phyloP scores from a whole-genome alignment of 2,113 vertebrate genomes.

The Motacilla tschutschensis region DNA sequence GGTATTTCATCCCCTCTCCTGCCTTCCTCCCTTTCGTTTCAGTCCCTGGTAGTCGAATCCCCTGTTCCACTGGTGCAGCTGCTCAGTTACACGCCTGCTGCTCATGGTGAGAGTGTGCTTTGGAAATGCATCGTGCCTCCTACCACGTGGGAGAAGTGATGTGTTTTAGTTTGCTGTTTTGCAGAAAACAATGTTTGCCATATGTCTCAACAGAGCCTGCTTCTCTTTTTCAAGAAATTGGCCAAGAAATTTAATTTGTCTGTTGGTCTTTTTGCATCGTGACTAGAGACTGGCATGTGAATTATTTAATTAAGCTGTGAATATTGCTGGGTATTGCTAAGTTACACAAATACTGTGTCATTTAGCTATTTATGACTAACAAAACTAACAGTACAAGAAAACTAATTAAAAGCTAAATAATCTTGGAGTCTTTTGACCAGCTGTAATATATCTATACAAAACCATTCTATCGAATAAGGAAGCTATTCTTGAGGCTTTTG shows the following conservation, averaged over 20 bases:
- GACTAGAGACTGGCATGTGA: background rate
- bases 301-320: conserved; percentile 9
- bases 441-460: background rate
- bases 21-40: background rate
- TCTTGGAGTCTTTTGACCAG: background rate
- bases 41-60: background rate
- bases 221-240: background rate
- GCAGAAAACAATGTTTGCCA: background rate
- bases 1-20: background rate
- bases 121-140: background rate
- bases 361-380: background rate
- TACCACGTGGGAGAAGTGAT: background rate
- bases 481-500: background rate
- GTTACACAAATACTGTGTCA: background rate
- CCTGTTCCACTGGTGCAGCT: background rate
- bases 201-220: background rate
- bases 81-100: background rate
- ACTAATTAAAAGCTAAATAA: background rate
- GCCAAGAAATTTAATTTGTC: background rate
- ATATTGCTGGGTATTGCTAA: background rate
- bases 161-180: background rate
- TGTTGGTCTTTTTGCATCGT: background rate
- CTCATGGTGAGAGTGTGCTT: background rate
- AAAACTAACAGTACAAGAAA: background rate
- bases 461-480: background rate